Base-by-base conservation (phyloP, 2,113 vertebrate species). In the Thunnus maccoyii region DNA sequence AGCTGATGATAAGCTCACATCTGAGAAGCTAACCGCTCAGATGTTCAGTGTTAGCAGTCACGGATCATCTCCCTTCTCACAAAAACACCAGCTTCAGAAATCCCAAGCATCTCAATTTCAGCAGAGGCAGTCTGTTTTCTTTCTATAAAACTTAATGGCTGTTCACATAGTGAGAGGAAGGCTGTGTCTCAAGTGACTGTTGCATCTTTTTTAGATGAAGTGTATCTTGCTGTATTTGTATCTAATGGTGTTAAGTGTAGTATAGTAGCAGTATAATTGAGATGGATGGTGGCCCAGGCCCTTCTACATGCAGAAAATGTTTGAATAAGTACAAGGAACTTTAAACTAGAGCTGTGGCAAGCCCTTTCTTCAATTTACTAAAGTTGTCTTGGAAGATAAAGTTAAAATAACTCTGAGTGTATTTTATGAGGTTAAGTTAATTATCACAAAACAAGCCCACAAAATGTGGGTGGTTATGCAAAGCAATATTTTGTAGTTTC, bases 1-100 rank as follows among this genome's bases (percentile, higher is more conserved):
- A 90, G 87, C 88, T 74, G 92, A 88, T 92, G 94, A 95, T 87
- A 93, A 92, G 87, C 86, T 86, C 80, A 79, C 64, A 91, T 93
- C 82, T 85, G 64, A 85, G 62, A 41, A n/a, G 58, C 56, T n/a
- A 32, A 22, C 74, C 20, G 20, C 71, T 68, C 36, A 71, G 80
- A 58, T 64, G 74, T 60, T 70, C 22, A 0, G 20, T 68, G 80
- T 78, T 72, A 46, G 61, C 67, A 9, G 84, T 85, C 84, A 83
- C 1, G 54, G 83, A 80, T 86, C 85, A 76, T 50, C 68, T 82
- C 50, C 11, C 2, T 20, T 79, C 74, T 61, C 32, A 70, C 76
- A 66, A 72, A 87, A 88, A 82, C 58, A 80, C 32, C 32, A 10
- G 69, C 67, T 72, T 70, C 50, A 76, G 48, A 87, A 83, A 88